Percentiles rank a stretch among this genome's conserved stretches.
These are phyloP conservation scores for Phaenicophaeus curvirostris DNA, from an alignment of 2,797 vertebrate species.

Conservation along the genomic window DNA sequence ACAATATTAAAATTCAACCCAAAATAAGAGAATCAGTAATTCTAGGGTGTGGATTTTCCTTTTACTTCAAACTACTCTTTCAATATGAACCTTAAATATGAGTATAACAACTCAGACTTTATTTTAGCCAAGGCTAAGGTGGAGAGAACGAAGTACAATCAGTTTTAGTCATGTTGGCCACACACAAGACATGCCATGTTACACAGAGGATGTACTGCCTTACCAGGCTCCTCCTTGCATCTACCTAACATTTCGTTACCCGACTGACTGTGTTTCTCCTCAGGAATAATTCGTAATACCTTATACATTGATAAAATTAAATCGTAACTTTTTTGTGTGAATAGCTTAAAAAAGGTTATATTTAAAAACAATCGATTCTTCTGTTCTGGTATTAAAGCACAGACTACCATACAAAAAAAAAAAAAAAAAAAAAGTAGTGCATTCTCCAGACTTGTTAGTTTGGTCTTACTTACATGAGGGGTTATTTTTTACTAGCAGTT, in stretches of 20 bases:
- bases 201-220: neutral
- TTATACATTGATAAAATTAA: neutral
- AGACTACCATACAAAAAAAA: neutral
- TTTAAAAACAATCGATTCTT: neutral
- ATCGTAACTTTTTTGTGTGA: too few relatives aligned
- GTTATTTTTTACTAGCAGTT: neutral
- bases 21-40: neutral
- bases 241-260: neutral
- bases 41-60: neutral
- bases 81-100: neutral
- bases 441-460: neutral
- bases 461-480: neutral
- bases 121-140: neutral
- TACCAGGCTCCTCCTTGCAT: neutral
- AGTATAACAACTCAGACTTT: neutral
- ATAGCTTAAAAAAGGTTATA: neutral
- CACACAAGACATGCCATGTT: accelerated
- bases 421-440: neutral
- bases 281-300: neutral
- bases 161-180: neutral
- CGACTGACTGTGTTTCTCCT: neutral
- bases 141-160: neutral
- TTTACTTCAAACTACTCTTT: neutral
- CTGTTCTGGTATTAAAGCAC: neutral
- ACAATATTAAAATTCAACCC: neutral